Evolutionary conservation across 2,888 invertebrate genomes (phyloP).

Genomic region (Melipona bicolor): DNA sequence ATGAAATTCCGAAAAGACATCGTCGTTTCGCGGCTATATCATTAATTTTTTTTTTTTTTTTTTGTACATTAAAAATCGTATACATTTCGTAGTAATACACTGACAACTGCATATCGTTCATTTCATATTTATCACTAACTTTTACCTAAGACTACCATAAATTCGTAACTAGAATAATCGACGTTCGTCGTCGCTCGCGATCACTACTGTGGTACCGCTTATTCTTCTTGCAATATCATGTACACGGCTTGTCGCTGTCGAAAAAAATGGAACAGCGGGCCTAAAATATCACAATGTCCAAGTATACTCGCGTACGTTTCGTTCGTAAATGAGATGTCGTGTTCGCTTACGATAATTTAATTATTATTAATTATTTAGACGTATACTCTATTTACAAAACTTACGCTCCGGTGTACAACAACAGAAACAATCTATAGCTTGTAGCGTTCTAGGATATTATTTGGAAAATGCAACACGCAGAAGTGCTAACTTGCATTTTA

Average conservation of each 20-base stretch:
- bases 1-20: constrained; percentile 48
- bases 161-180: constrained; percentile 83
- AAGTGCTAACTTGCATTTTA: constrained; percentile 34
- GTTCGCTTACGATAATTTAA: constrained; percentile 60
- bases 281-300: constrained; percentile 82
- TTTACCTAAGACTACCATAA: constrained; percentile 80
- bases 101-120: constrained; percentile 80
- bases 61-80: constrained; percentile 85
- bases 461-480: constrained; percentile 53
- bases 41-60: constrained; percentile 76
- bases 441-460: constrained; percentile 53
- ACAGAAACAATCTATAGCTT: constrained; percentile 64
- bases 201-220: constrained; percentile 55
- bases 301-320: constrained; percentile 77
- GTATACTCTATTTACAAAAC: constrained; percentile 80
- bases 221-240: constrained; percentile 72
- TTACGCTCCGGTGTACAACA: constrained; percentile 70
- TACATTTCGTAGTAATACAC: constrained; percentile 83
- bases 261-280: constrained; percentile 69
- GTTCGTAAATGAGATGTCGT: constrained; percentile 54
- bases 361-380: constrained; percentile 74
- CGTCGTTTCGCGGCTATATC: constrained; percentile 64
- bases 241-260: constrained; percentile 61
- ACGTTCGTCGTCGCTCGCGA: constrained; percentile 59
- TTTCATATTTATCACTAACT: constrained; percentile 72